These are phyloP conservation scores for Thera obeliscata DNA, from an alignment of 2,888 invertebrate genomes.

Conservation along the genomic window DNA sequence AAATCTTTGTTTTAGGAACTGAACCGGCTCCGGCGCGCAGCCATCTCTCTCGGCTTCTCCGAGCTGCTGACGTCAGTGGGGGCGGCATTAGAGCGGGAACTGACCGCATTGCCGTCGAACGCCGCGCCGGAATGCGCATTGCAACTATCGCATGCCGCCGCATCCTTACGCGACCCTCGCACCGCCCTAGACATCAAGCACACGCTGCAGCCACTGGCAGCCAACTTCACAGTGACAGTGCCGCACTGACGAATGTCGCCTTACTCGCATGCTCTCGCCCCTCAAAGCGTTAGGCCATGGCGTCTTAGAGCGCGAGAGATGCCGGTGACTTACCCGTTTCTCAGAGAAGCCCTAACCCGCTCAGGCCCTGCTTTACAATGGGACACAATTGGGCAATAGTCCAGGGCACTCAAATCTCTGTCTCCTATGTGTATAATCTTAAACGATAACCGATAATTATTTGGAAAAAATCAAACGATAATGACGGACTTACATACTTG, in stretches of 20 bases:
- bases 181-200: conserved; percentile 78
- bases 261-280: conserved; percentile 8
- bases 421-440: no score
- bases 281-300: conserved; percentile 28
- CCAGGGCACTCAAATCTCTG: no score
- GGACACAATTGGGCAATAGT: no score
- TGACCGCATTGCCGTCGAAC: conserved; percentile 89
- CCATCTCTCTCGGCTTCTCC: conserved; percentile 95
- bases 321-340: background rate
- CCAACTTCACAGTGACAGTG: conserved; percentile 62
- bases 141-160: conserved; percentile 95
- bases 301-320: conserved; percentile 2
- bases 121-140: conserved; percentile 94
- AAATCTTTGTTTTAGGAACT: conserved; percentile 87
- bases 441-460: no score
- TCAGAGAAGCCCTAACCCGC: background rate
- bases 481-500: no score
- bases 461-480: no score
- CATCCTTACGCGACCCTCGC: conserved; percentile 89
- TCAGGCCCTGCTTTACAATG: no score
- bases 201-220: conserved; percentile 66
- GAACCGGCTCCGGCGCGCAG: conserved; percentile 94
- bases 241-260: conserved; percentile 44
- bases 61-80: conserved; percentile 95
- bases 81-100: conserved; percentile 94